A percentile compares a stretch with the other conserved stretches of the same genome.
Conservation (phyloP, 2,888 invertebrate species). For the Cerceris ruficornis region DNA sequence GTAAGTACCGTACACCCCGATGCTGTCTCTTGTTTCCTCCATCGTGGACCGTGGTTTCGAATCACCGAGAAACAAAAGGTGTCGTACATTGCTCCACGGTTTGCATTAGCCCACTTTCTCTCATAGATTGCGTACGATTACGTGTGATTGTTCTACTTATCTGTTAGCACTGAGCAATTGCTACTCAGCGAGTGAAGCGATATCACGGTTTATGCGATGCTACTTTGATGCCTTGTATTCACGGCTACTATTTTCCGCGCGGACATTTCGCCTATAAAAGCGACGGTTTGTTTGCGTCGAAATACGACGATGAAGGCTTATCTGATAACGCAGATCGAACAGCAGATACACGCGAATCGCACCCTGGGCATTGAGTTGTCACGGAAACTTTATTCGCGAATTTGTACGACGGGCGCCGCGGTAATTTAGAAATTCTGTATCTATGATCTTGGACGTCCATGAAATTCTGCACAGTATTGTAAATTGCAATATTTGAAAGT, state of each 20-base stretch:
- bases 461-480: no score
- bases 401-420: no score
- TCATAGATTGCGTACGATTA: constrained; percentile 69
- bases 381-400: no score
- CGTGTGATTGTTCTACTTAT: constrained; percentile 68
- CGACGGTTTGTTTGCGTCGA: no score
- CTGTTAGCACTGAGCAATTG: constrained; percentile 39
- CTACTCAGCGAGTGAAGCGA: constrained; percentile 10
- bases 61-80: constrained; percentile 56
- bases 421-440: no score
- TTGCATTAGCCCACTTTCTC: constrained; percentile 67
- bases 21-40: neutral
- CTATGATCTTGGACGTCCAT: no score
- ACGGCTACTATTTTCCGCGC: neutral
- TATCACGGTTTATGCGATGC: constrained; percentile 28
- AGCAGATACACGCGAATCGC: no score
- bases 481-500: no score
- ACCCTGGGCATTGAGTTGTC: no score
- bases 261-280: no score
- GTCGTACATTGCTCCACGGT: constrained; percentile 49
- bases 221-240: constrained; percentile 36
- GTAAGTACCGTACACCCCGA: neutral
- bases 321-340: no score
- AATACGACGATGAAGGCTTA: no score
- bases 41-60: constrained; percentile 26